A percentile compares a stretch with the other conserved stretches of the same genome.
Evolutionary conservation across 2,888 invertebrate species (phyloP).

Genomic region (Teleiodes luculella): DNA sequence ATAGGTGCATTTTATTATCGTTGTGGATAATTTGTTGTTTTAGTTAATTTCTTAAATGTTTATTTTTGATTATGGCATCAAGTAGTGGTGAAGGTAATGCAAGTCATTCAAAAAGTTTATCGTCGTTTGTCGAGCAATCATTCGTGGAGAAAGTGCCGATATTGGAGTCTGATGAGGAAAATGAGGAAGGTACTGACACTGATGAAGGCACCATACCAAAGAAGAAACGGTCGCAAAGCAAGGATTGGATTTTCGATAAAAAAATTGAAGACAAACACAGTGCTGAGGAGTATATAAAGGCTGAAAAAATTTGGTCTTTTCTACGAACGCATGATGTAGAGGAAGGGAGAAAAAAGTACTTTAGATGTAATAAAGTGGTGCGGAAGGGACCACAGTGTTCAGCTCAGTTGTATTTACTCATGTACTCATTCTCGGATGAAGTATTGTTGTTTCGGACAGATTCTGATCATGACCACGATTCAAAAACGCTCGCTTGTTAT

Average conservation of each 20-base stretch:
- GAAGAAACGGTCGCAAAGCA: constrained; percentile 18
- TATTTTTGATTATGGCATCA: too few species aligned
- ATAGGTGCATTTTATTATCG: too few species aligned
- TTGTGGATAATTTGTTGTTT: too few species aligned
- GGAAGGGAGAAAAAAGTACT: constrained; percentile 22
- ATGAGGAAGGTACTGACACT: too few species aligned
- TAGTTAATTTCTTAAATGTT: too few species aligned
- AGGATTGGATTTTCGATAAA: constrained; percentile 15
- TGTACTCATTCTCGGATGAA: constrained; percentile 19
- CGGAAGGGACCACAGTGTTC: constrained; percentile 22
- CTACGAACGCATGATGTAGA: constrained; percentile 9
- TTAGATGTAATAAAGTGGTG: constrained; percentile 24
- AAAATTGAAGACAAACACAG: constrained; percentile 10
- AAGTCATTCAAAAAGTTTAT: too few species aligned
- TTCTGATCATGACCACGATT: constrained; percentile 24
- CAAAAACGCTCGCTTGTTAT: constrained; percentile 16
- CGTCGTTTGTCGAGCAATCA: too few species aligned
- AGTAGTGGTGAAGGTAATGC: too few species aligned
- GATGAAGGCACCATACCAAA: too few species aligned
- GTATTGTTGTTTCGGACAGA: constrained; percentile 24
- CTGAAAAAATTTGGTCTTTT: constrained; percentile 19
- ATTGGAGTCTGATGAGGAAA: too few species aligned
- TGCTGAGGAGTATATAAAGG: constrained; percentile 18
- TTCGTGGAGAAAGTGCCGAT: too few species aligned
- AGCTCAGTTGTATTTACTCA: constrained; percentile 22